Percentiles rank a stretch among this genome's conserved stretches.
Evolutionary conservation across 2,888 invertebrate species (phyloP).

Genomic region (Mythimna albipuncta): DNA sequence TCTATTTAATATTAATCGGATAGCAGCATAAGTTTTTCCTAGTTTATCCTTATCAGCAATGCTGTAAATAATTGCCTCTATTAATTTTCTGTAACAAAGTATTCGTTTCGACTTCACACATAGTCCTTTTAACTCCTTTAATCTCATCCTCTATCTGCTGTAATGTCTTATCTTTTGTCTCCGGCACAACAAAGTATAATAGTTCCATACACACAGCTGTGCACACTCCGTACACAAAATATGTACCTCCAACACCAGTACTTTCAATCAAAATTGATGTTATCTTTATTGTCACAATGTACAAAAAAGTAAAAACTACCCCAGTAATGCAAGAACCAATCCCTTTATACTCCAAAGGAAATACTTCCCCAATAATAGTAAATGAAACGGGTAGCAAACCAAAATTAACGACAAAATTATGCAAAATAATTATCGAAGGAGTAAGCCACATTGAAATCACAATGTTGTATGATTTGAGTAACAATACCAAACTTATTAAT

Average conservation of each 20-base stretch:
- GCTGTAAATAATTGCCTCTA: background rate
- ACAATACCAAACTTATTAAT: constrained; percentile 60
- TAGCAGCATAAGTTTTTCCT: background rate
- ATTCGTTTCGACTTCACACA: constrained; percentile 12
- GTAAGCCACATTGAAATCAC: constrained; percentile 60
- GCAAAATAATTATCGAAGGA: constrained; percentile 66
- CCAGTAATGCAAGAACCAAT: constrained; percentile 66
- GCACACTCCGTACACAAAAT: constrained; percentile 65
- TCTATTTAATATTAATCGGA: background rate
- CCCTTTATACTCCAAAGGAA: constrained; percentile 74
- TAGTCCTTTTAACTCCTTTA: constrained; percentile 45
- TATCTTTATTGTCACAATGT: constrained; percentile 67
- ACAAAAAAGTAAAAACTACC: constrained; percentile 67
- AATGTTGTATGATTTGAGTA: constrained; percentile 57
- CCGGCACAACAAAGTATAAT: constrained; percentile 70
- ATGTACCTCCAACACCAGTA: constrained; percentile 68
- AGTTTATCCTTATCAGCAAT: background rate
- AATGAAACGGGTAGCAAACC: constrained; percentile 69
- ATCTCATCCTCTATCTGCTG: constrained; percentile 74
- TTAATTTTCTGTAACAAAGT: constrained; percentile 14
- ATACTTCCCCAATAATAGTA: constrained; percentile 70
- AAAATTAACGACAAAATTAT: constrained; percentile 65
- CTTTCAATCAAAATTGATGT: constrained; percentile 70
- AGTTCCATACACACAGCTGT: constrained; percentile 63
- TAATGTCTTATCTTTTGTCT: constrained; percentile 74